Base-by-base conservation (phyloP, 2,888 invertebrate genomes). In the Sturmia bella region DNA sequence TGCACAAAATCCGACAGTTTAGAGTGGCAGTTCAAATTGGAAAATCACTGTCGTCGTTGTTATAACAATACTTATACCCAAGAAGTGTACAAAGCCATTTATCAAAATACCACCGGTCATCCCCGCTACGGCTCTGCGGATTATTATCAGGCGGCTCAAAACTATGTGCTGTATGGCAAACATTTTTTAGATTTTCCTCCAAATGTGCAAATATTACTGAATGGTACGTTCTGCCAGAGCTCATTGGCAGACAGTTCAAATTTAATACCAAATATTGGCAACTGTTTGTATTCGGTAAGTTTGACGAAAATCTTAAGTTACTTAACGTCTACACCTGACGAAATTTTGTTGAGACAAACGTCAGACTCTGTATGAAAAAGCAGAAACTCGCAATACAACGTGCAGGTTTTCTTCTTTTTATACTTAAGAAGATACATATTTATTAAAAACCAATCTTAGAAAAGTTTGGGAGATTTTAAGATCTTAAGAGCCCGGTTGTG, bases 61-160 rank as follows among this genome's bases (percentile, higher is more conserved):
- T 73, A 73, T 37, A 83, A 69, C 32, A 85, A 85, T 41, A 77
- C 85, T 0, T 87, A 85, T 56, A 83, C 86, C n/a, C 80, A 80
- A n/a, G 89, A 89, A 78, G 87, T 90, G 13, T 85, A 86, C 24
- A 86, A 84, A 9, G 86, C 88, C 0, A 86, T 90, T n/a, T 87
- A 87, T 48, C 86, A 85, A 17, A 84, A 87, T 19, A 85, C 85
- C 0, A 56, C 73, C 0, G 88, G 86, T 0, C 87, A 89, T 78
- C 90, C 89, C 17, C 57, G 84, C 5, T 83, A 83, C 15, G 87
- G 85, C 13, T 86, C 85, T 21, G 68, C 78, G 0, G 88, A 87
- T 17, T 89, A 89, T 39, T 87, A 85, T 74, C 86, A 88, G 80
- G 87, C 88, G 0, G 90, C 90, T 6, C 89, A 90, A 76, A 87